Evolutionary conservation across 2,888 invertebrate species (phyloP), one percentile per base, ranked within the genome.

Genomic region (Stratiomys singularior): DNA sequence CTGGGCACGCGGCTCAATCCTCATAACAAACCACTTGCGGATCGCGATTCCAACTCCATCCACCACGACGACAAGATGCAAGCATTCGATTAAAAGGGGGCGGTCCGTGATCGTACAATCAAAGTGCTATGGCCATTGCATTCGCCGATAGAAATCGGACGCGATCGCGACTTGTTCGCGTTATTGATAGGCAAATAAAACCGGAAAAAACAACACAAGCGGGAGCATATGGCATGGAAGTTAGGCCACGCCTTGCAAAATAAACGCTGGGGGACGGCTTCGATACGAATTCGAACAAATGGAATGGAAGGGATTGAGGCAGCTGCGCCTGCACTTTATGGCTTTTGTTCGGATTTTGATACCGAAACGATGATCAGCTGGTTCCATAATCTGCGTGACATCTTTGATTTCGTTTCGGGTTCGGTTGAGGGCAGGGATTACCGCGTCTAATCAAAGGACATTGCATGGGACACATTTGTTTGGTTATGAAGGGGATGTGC

Each of bases 31-130:
- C 44, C 37, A n/a, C 37, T 30, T 27, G 28, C 64, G 15, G 27
- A 52, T 52, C 64, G 67, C 77, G 77, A 78, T 79, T 74, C 78
- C 63, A 64, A 46, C 79, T 81, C 79, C 83, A 52, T 81, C 79
- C 83, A 52, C 13, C 15, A 5, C 52, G 15, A 52, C n/a, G 15
- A 52, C n/a, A 11, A 15, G 28, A 37, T 66, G 37, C 81, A 82
- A 83, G 83, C 83, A 86, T 86, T 84, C 85, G 85, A 86, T 83
- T 86, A 86, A 86, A 64, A 77, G 72, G 63, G 46, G 60, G 64
- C 76, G 76, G 66, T 52, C 60, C 44, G 66, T 66, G 76, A 60
- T 52, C 71, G 56, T 18, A 4, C 52, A 15, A 72, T 72, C 44
- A 56, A 37, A 37, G 37, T 9, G 9, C 37, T 9, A 37, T 3